phyloP scores from a whole-genome alignment of 2,888 invertebrate genomes.

The Xanthostigma xanthostigma region DNA sequence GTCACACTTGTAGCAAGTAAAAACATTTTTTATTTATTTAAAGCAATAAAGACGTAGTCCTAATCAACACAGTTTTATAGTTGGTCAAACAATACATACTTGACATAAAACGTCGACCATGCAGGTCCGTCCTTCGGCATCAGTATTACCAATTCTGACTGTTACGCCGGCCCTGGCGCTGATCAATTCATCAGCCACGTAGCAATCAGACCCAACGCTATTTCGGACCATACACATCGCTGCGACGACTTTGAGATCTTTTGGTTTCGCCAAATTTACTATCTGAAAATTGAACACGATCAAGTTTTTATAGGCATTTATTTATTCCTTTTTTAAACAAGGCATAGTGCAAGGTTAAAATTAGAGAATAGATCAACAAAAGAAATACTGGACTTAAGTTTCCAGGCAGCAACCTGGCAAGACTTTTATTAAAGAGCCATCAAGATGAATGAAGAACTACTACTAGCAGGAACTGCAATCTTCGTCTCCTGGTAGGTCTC shows the following conservation, averaged over 20 bases:
- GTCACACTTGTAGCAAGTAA: too few species aligned
- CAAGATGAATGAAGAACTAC: too few species aligned
- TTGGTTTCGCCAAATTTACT: constrained; percentile 42
- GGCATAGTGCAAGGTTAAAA: too few species aligned
- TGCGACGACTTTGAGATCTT: constrained; percentile 62
- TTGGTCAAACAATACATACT: constrained; percentile 29
- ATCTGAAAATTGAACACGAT: background rate
- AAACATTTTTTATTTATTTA: too few species aligned
- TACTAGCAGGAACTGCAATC: too few species aligned
- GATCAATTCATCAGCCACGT: constrained; percentile 84
- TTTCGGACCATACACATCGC: constrained; percentile 79
- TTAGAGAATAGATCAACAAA: too few species aligned
- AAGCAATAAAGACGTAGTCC: background rate
- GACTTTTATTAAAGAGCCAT: too few species aligned
- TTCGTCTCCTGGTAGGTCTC: too few species aligned
- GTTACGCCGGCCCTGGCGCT: constrained; percentile 68
- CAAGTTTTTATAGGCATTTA: constrained; percentile 4
- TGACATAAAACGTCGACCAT: constrained; percentile 80
- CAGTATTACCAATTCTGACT: constrained; percentile 82
- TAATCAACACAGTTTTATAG: background rate
- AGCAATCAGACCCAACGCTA: constrained; percentile 74
- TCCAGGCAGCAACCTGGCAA: too few species aligned
- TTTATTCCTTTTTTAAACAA: too few species aligned
- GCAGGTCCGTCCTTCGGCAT: constrained; percentile 88
- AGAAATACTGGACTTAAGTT: too few species aligned